Percentiles rank a stretch among this genome's conserved stretches.
Evolutionary conservation across 2,888 invertebrate species (phyloP).

Genomic region (Nemapogon koenigi): DNA sequence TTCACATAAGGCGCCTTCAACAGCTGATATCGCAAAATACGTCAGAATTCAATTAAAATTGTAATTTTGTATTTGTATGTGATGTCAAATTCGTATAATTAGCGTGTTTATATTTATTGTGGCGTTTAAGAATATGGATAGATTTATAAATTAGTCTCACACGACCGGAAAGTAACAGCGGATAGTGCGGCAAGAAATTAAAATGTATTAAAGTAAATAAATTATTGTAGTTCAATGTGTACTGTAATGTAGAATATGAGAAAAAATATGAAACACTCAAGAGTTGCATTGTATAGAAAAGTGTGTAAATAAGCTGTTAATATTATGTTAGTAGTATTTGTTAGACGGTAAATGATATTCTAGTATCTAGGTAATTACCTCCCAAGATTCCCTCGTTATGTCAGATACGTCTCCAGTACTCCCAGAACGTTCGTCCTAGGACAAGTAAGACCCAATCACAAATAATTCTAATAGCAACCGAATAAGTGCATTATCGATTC

Average conservation of each 20-base stretch:
- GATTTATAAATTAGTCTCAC: too few relatives aligned
- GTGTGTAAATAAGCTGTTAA: slow-evolving; percentile 31
- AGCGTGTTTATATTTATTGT: too few relatives aligned
- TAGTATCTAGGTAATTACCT: slow-evolving; percentile 88
- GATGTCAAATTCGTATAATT: too few relatives aligned
- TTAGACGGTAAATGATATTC: too few relatives aligned
- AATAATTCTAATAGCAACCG: neutral
- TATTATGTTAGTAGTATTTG: slow-evolving; percentile 26
- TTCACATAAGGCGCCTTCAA: slow-evolving; percentile 97
- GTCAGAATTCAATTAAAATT: too few relatives aligned
- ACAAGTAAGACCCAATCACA: slow-evolving; percentile 17
- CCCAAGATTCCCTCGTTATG: slow-evolving; percentile 90
- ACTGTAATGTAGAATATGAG: slow-evolving; percentile 50
- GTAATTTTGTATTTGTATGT: too few relatives aligned
- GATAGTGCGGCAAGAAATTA: too few relatives aligned
- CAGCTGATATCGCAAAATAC: slow-evolving; percentile 67
- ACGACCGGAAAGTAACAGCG: too few relatives aligned
- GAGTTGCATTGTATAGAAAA: slow-evolving; percentile 17
- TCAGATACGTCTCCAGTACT: slow-evolving; percentile 80
- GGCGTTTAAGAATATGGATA: too few relatives aligned
- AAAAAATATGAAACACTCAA: slow-evolving; percentile 1
- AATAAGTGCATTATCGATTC: too few relatives aligned
- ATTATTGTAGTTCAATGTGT: slow-evolving; percentile 40
- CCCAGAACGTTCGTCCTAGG: slow-evolving; percentile 62
- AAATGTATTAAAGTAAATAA: too few relatives aligned